Percentiles rank a stretch among this genome's conserved stretches.
phyloP scores from a whole-genome alignment of 2,888 invertebrate species.

The Steinernema carpocapsae region DNA sequence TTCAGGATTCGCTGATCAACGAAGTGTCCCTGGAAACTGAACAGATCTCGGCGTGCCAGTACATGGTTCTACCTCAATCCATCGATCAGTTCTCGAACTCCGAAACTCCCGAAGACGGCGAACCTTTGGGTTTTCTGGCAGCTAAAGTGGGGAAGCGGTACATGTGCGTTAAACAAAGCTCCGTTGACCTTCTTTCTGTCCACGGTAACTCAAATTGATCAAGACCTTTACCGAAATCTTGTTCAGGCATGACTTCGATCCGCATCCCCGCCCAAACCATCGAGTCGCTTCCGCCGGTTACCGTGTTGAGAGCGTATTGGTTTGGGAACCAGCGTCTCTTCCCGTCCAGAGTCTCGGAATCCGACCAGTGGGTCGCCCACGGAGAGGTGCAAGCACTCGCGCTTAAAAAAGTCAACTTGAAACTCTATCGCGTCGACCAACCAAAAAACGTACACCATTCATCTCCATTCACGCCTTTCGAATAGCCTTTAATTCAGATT shows the following conservation, averaged over 20 bases:
- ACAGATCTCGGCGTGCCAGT: slow-evolving; percentile 6
- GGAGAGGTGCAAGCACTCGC: slow-evolving; percentile 27
- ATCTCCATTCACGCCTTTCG: slow-evolving; percentile 33
- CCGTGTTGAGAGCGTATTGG: slow-evolving; percentile 11
- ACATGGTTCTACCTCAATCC: slow-evolving; percentile 17
- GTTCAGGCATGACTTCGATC: slow-evolving; percentile 17
- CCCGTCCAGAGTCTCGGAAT: neutral
- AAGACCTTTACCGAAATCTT: no score
- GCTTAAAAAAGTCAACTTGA: slow-evolving; percentile 29
- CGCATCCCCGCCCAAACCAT: slow-evolving; percentile 3
- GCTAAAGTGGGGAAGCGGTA: slow-evolving; percentile 1
- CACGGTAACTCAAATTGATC: neutral
- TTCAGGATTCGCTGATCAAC: slow-evolving; percentile 7
- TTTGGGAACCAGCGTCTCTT: slow-evolving; percentile 20
- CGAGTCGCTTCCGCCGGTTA: slow-evolving; percentile 25
- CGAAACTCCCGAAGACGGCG: neutral
- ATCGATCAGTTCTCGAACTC: slow-evolving; percentile 19
- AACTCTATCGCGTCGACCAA: slow-evolving; percentile 31
- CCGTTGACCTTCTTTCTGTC: neutral
- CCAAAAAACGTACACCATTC: slow-evolving; percentile 28
- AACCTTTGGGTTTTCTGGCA: neutral
- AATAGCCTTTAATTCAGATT: slow-evolving; percentile 17
- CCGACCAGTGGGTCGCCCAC: slow-evolving; percentile 20
- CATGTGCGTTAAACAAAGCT: slow-evolving; percentile 8
- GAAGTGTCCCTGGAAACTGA: neutral